Evolutionary conservation across 2,888 invertebrate species (phyloP).

Genomic region (Drosophila yooni): DNA sequence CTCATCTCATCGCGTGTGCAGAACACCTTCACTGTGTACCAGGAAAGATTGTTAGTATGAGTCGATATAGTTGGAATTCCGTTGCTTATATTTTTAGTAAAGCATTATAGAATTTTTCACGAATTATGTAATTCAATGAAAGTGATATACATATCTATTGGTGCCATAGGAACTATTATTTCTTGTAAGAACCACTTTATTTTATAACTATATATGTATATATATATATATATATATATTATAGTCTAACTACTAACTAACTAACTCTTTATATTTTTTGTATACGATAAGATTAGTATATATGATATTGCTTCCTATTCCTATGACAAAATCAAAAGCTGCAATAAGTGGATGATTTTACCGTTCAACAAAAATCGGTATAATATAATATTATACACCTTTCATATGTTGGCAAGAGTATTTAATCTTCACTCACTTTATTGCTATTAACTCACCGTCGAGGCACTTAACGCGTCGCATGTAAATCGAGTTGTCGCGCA

Average conservation of each 20-base stretch:
- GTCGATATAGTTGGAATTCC: neutral
- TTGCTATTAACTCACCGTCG: conserved; percentile 88
- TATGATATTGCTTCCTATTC: neutral
- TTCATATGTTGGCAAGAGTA: neutral
- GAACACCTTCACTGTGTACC: conserved; percentile 89
- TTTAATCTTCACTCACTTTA: neutral
- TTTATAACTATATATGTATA: neutral
- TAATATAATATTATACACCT: neutral
- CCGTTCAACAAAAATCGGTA: neutral
- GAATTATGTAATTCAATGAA: neutral
- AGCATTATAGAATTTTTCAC: neutral
- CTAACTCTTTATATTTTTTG: neutral
- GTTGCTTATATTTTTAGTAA: neutral
- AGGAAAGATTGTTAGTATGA: neutral
- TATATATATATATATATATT: too few species aligned
- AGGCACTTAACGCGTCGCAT: conserved; percentile 93
- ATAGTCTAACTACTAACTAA: neutral
- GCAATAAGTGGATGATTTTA: neutral
- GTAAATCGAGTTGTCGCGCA: conserved; percentile 88
- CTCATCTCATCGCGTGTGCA: conserved; percentile 90
- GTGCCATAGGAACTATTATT: too few species aligned
- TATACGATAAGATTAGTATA: neutral
- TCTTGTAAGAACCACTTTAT: neutral
- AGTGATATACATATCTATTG: neutral
- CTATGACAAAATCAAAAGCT: neutral